phyloP scores from a whole-genome alignment of 2,797 vertebrate genomes.

The Rhynchonycteris naso region DNA sequence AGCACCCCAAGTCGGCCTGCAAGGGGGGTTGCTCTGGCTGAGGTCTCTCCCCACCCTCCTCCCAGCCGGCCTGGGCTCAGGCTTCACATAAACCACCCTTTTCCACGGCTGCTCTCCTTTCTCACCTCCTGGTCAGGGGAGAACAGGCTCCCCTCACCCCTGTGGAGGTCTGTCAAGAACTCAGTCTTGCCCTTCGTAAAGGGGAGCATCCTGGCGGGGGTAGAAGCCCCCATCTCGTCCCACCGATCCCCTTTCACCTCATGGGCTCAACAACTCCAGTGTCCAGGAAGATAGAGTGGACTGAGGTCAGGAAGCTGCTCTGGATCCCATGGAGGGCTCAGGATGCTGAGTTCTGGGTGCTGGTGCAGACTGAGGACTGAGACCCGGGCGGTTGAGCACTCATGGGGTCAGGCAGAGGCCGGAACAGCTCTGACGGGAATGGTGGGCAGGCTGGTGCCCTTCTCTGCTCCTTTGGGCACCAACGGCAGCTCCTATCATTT shows the following conservation, averaged over 20 bases:
- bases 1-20: background rate
- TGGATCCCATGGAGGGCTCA: background rate
- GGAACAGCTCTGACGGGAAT: background rate
- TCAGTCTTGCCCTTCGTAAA: background rate
- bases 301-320: background rate
- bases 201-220: background rate
- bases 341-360: background rate
- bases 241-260: background rate
- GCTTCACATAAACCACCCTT: background rate
- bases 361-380: background rate
- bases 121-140: accelerated
- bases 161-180: background rate
- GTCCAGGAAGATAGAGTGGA: background rate
- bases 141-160: background rate
- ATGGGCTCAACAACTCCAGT: background rate
- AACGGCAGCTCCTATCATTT: background rate
- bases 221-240: no score
- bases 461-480: accelerated
- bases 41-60: background rate
- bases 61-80: background rate
- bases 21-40: no score
- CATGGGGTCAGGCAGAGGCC: background rate
- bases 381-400: background rate
- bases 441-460: no score
- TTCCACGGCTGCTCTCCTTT: background rate